phyloP scores from a whole-genome alignment of 2,113 vertebrate species.

The Nipponia nippon region DNA sequence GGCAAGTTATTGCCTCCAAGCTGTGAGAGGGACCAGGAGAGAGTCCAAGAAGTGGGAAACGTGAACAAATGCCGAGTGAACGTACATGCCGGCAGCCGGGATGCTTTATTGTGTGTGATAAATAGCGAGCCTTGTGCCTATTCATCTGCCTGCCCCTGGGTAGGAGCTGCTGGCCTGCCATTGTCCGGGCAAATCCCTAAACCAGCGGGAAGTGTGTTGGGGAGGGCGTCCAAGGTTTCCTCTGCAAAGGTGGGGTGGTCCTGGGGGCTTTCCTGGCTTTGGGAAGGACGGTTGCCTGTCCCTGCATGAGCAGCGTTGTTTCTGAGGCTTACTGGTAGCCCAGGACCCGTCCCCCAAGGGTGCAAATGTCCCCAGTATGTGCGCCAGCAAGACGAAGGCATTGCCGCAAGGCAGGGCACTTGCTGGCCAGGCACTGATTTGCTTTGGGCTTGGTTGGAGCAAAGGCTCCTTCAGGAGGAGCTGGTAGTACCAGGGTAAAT shows the following conservation, averaged over 20 bases:
- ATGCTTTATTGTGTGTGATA: neutral
- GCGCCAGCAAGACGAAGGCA: neutral
- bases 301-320: accelerated
- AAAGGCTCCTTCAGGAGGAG: neutral
- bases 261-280: neutral
- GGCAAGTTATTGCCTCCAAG: slow-evolving; percentile 38
- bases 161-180: neutral
- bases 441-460: neutral
- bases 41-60: neutral
- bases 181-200: neutral
- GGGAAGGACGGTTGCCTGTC: neutral
- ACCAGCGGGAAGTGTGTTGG: neutral
- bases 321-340: neutral
- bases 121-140: neutral
- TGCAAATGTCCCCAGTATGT: neutral
- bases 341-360: neutral
- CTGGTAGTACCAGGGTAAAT: neutral
- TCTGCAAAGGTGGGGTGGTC: neutral
- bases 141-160: neutral
- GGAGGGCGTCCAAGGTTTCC: neutral
- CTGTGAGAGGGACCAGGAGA: slow-evolving; percentile 27
- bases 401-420: neutral
- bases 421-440: neutral
- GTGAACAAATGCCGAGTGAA: neutral
- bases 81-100: neutral